Base-by-base conservation (phyloP, 2,113 vertebrate species). In the Actinemys pallida region DNA sequence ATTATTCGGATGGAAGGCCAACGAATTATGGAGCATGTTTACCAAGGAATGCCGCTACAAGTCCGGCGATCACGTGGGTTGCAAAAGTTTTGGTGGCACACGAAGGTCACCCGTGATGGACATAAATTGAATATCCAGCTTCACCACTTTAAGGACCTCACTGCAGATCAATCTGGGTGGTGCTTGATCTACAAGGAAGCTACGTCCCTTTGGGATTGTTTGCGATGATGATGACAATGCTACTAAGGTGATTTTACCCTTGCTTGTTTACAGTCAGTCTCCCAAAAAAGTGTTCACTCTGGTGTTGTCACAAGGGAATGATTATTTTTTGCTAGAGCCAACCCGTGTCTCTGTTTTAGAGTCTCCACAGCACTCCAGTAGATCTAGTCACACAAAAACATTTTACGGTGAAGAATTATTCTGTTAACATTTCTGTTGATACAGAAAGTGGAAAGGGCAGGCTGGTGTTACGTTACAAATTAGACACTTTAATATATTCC, bases 391-490 rank as follows among this genome's bases (percentile, higher is more conserved):
- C 35, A 86, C 65, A 81, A 87, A 75, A 49, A 47, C 29, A 45
- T 56, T 87, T 89, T 84, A 86, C 24, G 80, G 82, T 0, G 1
- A 93, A 89, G 90, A 95, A 94, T 91, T 86, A 97, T 80, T 47
- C 79, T 82, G 62, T 75, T 94, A 87, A 5, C 13, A 84, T 92
- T 94, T 91, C 84, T 88, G 45, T 50, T 84, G 86, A 92, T 52
- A 56, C 42, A 42, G 54, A 92, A 81, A 90, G 81, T 5, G 6
- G 25, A 85, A 92, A 88, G 90, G 84, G 84, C 89, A 93, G 81
- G 49, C 49, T 69, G 54, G 83, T 35, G 93, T 31, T 47, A 24
- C 4, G 45, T 49, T 85, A 93, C 54, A 93, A 93, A 95, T 95
- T 29, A 89, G 47, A 62, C 6, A 3, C 29, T 94, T 65, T 53